Base-by-base conservation (phyloP, 30 jellyfish, hydroid and myxozoan genomes). In the Hydra vulgaris region DNA sequence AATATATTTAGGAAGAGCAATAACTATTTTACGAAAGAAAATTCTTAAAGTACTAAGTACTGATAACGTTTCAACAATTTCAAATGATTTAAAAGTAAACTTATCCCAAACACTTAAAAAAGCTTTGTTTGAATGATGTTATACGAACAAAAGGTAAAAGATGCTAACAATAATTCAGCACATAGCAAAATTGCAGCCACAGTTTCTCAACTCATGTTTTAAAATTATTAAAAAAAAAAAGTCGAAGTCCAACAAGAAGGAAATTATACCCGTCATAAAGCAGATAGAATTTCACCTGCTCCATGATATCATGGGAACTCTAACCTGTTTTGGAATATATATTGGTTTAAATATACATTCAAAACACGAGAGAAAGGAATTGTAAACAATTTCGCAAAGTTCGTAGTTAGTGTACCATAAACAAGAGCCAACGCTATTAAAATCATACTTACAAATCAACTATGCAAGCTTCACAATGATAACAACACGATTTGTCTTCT, bases 161-260 rank as follows among this genome's bases (percentile, higher is more conserved):
- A 56, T 56, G n/a, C n/a, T 56, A 56, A 56, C 71, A 56, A 56
- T n/a, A 56, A 56, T 56, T 56, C n/a, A 56, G 71, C 71, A 56
- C 71, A 56, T 56, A 56, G n/a, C 71, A 56, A 56, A 56, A n/a
- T 56, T 56, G 71, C 71, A 56, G n/a, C 71, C 17, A n/a, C 71
- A 15, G 71, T 56, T 56, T 56, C 71, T 56, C 71, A 56, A 56
- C 71, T 56, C 18, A 56, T 56, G n/a, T 56, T 56, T 56, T 56
- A 56, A 17, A 56, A 56, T n/a, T 56, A 17, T 56, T 56, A 15
- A 56, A 56, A 56, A n/a, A 56, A 56, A 15, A n/a, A 56, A 15
- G n/a, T 56, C n/a, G 18, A 17, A 56, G n/a, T 56, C n/a, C 17
- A 56, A 56, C 71, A 15, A 56, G 18, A 56, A 56, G n/a, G 71